Conservation (phyloP, 2,797 vertebrate genomes). For the Leontocebus nigricollis region DNA sequence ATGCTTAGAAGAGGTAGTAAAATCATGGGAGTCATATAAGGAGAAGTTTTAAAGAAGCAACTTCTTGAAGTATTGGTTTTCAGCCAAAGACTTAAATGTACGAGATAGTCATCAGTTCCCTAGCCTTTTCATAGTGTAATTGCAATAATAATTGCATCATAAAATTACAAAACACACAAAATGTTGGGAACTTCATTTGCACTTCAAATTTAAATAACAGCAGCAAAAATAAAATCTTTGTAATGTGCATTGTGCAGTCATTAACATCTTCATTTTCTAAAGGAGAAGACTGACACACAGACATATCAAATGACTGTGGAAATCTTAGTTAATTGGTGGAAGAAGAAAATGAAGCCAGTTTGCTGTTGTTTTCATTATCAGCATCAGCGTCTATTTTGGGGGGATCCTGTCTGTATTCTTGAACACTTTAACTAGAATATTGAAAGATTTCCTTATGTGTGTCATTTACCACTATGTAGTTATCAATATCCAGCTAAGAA, state of each 20-base stretch:
- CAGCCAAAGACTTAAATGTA: neutral
- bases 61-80: neutral
- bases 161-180: slow-evolving; percentile 18
- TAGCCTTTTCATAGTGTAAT: neutral
- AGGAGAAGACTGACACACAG: neutral
- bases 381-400: neutral
- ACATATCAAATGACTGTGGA: neutral
- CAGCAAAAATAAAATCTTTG: neutral
- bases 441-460: neutral
- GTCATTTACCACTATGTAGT: neutral
- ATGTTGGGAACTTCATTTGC: neutral
- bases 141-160: neutral
- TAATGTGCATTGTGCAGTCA: neutral
- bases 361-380: neutral
- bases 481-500: neutral
- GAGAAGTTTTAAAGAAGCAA: neutral
- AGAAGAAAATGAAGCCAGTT: neutral
- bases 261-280: neutral
- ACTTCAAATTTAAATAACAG: slow-evolving; percentile 37
- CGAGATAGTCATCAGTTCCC: neutral
- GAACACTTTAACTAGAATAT: neutral
- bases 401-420: neutral
- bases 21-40: neutral
- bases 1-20: neutral
- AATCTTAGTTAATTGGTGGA: neutral